These are phyloP conservation scores for Eupsilia transversa DNA, from an alignment of 2,888 invertebrate genomes.

Conservation along the genomic window DNA sequence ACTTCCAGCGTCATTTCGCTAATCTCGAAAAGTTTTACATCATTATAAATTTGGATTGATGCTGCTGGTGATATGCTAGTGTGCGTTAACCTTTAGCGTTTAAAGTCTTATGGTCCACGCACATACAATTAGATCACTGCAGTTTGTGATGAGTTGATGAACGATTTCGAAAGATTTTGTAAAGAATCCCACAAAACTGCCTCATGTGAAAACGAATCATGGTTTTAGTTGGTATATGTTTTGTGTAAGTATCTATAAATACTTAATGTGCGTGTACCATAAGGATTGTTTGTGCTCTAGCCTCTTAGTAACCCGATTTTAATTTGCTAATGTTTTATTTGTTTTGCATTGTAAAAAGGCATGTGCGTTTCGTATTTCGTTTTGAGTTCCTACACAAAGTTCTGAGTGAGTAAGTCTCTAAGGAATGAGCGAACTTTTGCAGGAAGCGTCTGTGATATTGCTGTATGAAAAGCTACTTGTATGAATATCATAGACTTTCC, in stretches of 20 bases:
- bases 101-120: slow-evolving; percentile 21
- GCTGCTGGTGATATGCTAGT: slow-evolving; percentile 13
- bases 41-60: neutral
- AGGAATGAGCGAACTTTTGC: slow-evolving; percentile 3
- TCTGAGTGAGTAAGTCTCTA: neutral
- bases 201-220: neutral
- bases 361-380: slow-evolving; percentile 54
- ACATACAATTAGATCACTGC: slow-evolving; percentile 7
- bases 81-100: slow-evolving; percentile 21
- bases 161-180: neutral
- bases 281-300: neutral
- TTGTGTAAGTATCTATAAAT: neutral
- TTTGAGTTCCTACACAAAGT: neutral
- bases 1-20: neutral
- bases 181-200: neutral
- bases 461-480: slow-evolving; percentile 3
- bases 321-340: slow-evolving; percentile 52
- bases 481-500: slow-evolving; percentile 1
- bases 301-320: slow-evolving; percentile 18
- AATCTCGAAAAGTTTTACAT: neutral
- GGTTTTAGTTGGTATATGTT: neutral
- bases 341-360: slow-evolving; percentile 58
- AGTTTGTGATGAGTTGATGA: neutral
- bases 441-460: slow-evolving; percentile 1
- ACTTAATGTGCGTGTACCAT: slow-evolving; percentile 27